Base-by-base conservation (phyloP, 1,140 invertebrate species). In the Eufriesea mexicana region DNA sequence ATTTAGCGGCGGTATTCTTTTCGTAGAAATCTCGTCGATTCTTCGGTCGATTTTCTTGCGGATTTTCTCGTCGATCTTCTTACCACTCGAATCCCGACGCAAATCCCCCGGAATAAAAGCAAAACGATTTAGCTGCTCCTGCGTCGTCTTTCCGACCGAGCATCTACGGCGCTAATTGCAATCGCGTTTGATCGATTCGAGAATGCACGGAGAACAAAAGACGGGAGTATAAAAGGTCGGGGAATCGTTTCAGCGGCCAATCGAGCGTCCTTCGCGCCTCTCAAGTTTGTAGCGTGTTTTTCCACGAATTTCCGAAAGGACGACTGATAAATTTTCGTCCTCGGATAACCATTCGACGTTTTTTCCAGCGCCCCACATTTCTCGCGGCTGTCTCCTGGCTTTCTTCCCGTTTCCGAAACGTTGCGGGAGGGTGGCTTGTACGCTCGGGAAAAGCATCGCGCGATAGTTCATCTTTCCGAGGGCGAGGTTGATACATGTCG, bases 401-500 rank as follows among this genome's bases (percentile, higher is more conserved):
- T 25, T n/a, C n/a, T 71, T 14, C 2, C 9, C 18, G 8, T 10
- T 2, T 42, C 9, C 42, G 45, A 61, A 61, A 79, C 59, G 23
- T 35, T 12, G 51, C 28, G 42, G 7, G 42, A 62, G 20, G 23
- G 35, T 59, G 12, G 35, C 12, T 10, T 12, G 6, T 5, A 14
- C 16, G 12, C n/a, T 12, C 7, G 25, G 8, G 57, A 57, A 49
- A 49, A 47, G 49, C 14, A 28, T 5, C 59, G 4, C n/a, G 35
- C 16, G 67, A 79, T 73, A 28, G 28, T 49, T 79, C 18, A 72
- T 73, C 59, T 54, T 59, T 45, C 57, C 49, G 49, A 49, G 49
- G 49, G 35, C 47, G n/a, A 47, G 57, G 9, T 55, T 74, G 79
- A 66, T 81, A 66, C 71, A 81, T 62, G 55, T 66, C 54, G 23